Conservation (phyloP, 2,888 invertebrate species). For the Cheilosia vernalis region DNA sequence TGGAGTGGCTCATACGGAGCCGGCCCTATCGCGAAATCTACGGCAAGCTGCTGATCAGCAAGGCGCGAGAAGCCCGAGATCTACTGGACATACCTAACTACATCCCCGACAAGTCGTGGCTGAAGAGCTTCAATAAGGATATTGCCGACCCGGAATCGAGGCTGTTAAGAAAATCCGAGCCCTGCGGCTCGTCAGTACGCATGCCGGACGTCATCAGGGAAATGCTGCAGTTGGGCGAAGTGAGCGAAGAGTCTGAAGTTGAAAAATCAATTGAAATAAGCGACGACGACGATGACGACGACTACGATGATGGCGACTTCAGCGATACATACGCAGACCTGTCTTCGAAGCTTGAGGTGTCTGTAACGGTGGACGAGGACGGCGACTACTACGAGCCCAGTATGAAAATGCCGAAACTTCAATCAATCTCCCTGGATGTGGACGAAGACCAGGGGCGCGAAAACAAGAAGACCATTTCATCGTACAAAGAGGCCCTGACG, state of each 20-base stretch:
- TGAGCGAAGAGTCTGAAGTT: neutral
- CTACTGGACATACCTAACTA: constrained; percentile 50
- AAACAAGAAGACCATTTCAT: constrained; percentile 73
- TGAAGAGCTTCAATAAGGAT: constrained; percentile 80
- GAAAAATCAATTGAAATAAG: constrained; percentile 67
- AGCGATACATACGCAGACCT: constrained; percentile 62
- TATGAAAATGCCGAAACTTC: constrained; percentile 56
- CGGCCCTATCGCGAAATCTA: constrained; percentile 59
- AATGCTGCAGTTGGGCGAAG: constrained; percentile 79
- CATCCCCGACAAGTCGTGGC: constrained; percentile 80
- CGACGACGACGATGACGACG: constrained; percentile 76
- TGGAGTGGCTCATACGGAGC: constrained; percentile 81
- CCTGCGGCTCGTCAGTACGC: constrained; percentile 80
- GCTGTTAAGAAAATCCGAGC: constrained; percentile 77
- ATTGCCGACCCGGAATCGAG: constrained; percentile 44
- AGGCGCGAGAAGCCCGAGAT: constrained; percentile 50
- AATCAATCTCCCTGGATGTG: constrained; percentile 55
- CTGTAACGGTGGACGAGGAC: constrained; percentile 64
- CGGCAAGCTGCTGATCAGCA: constrained; percentile 50
- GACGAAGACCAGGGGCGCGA: constrained; percentile 46
- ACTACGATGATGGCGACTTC: constrained; percentile 79
- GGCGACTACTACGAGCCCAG: constrained; percentile 41
- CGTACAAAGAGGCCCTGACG: constrained; percentile 80
- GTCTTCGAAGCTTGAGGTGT: constrained; percentile 63
- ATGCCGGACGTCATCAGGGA: constrained; percentile 81